Conservation (phyloP, 2,113 vertebrate genomes). For the Misgurnus mizolepis region DNA sequence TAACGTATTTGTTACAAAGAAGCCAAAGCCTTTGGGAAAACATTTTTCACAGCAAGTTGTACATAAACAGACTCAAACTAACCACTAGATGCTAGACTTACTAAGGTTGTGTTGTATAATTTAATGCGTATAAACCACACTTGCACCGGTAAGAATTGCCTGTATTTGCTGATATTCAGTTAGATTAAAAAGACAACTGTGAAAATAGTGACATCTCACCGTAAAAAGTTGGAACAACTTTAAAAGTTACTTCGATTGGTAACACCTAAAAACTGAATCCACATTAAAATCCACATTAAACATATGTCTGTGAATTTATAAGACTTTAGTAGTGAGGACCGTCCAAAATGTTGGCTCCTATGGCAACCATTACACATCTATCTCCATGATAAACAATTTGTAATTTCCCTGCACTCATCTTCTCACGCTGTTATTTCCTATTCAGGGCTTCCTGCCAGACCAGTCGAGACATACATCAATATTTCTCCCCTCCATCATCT, state of each 20-base stretch:
- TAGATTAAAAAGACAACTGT: neutral
- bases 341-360: neutral
- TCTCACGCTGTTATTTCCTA: slow-evolving; percentile 39
- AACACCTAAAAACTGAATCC: no score
- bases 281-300: no score
- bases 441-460: slow-evolving; percentile 5
- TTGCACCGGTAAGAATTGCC: neutral
- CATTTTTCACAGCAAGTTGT: slow-evolving; percentile 4
- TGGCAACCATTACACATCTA: neutral
- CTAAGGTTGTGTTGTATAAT: no score
- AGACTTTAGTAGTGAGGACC: no score
- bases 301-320: neutral
- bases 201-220: slow-evolving; percentile 6
- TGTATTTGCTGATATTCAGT: neutral
- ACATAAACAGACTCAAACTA: neutral
- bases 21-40: neutral
- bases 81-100: neutral
- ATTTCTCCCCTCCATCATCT: slow-evolving; percentile 8
- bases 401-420: slow-evolving; percentile 9
- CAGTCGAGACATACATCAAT: slow-evolving; percentile 48
- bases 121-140: neutral
- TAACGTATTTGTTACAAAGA: slow-evolving; percentile 23
- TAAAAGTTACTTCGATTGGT: no score
- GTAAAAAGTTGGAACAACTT: neutral
- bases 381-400: neutral